A percentile compares a stretch with the other conserved stretches of the same genome.
Conservation (phyloP, 2,113 vertebrate species). For the Oxyruncus cristatus region DNA sequence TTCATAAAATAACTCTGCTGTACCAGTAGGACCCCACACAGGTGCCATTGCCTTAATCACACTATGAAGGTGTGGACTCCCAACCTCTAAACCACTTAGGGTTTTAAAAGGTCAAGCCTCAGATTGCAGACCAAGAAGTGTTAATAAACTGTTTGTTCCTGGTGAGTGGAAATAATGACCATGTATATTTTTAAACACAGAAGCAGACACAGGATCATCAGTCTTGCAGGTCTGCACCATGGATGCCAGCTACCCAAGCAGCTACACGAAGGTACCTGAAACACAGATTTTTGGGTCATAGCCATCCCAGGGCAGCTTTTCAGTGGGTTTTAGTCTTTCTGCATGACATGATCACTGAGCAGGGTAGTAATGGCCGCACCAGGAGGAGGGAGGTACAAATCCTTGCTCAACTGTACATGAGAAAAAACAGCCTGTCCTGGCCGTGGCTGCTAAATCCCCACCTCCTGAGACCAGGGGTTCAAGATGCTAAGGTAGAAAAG, state of each 20-base stretch:
- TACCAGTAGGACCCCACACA: neutral
- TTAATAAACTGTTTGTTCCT: neutral
- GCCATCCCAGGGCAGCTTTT: neutral
- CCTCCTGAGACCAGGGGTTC: neutral
- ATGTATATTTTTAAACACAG: neutral
- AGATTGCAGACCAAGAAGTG: rapidly evolving
- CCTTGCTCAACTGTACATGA: neutral
- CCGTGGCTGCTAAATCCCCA: neutral
- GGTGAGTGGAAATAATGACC: neutral
- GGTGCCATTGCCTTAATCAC: neutral
- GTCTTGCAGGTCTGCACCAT: neutral
- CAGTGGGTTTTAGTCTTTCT: neutral
- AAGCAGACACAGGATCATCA: neutral
- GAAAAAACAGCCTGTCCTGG: neutral
- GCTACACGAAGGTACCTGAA: neutral
- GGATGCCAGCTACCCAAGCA: neutral
- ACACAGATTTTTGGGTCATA: neutral
- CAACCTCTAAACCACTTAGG: neutral
- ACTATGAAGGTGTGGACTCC: neutral
- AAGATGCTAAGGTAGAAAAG: neutral
- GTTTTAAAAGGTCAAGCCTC: neutral
- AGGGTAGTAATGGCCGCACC: neutral
- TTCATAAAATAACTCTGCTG: neutral
- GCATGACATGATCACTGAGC: neutral
- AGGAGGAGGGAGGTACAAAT: neutral